Evolutionary conservation across 2,113 vertebrate genomes (phyloP).

Genomic region (Pygoscelis adeliae): DNA sequence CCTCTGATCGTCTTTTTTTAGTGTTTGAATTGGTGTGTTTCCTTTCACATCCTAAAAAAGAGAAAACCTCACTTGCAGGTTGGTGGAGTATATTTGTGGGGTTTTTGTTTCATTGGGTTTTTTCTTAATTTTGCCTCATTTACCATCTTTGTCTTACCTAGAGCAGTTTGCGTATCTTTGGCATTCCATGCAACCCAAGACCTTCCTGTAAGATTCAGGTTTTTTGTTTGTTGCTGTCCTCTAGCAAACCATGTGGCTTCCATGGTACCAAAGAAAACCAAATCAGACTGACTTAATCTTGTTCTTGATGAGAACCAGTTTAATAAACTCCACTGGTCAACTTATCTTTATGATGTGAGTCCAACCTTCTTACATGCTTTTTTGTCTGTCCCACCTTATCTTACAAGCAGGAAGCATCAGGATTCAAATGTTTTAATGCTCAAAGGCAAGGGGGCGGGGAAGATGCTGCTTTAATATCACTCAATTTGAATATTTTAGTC

Average conservation of each 20-base stretch:
- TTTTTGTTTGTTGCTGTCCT: not conserved
- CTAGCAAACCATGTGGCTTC: not conserved
- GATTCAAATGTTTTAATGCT: not conserved
- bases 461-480: not conserved
- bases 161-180: not conserved
- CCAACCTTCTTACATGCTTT: not conserved
- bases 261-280: not conserved
- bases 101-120: not conserved
- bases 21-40: not conserved
- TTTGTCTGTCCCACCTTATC: not conserved
- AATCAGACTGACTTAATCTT: not conserved
- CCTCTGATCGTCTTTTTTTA: not conserved
- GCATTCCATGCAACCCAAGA: not conserved
- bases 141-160: not conserved
- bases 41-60: not conserved
- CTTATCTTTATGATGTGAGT: not conserved
- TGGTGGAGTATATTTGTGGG: not conserved
- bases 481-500: slow-evolving; percentile 13
- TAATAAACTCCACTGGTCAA: not conserved
- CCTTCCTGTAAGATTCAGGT: not conserved
- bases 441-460: too few relatives aligned
- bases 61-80: not conserved
- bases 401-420: not conserved
- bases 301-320: not conserved
- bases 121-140: not conserved